Evolutionary conservation across 1,140 invertebrate genomes (phyloP), one percentile per base, ranked within the genome.

Genomic region (Zaprionus kolodkinae): DNA sequence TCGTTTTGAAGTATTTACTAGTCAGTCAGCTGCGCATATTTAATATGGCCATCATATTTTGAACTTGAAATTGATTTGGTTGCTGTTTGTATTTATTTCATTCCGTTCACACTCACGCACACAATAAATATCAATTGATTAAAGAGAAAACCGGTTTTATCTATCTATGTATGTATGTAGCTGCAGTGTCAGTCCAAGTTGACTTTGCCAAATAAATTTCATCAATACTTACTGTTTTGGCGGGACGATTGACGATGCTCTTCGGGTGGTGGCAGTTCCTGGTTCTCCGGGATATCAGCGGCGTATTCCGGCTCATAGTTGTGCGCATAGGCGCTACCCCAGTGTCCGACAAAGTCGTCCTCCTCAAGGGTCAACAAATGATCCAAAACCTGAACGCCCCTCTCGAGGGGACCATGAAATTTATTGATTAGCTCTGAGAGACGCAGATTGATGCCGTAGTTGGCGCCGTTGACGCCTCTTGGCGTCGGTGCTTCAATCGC

Each of bases 381-480:
- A 68, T 94, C 94, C 76, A 94, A 72, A 64, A 94, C 92, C 54
- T 93, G 93, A 38, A 94, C 93, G 67, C 93, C 93, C 48, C 91
- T 78, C 66, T 92, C 91, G 56, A 91, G 81, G 76, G 85, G 85
- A 67, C 84, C 91, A 69, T 93, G 93, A 50, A 92, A 91, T 82
- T 93, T 93, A 61, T 91, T 93, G 5, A 94, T 93, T 71, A 93
- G 92, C 73, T 94, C 93, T 36, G 93, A 93, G 74, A 93, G 92
- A 80, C 93, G 91, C 88, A 94, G 93, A 70, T 93, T 91, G 76
- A 94, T 83, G 78, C 93, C 93, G 93, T 93, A 92, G 35, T 91
- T 69, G 55, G 73, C 52, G 55, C 63, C 64, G 68, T 52, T 71
- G 66, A 63, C 36, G 17, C 84, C 62, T 45, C 55, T 63, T 45